Evolutionary conservation across 2,797 vertebrate species (phyloP).

Genomic region (Eulemur coronatus): DNA sequence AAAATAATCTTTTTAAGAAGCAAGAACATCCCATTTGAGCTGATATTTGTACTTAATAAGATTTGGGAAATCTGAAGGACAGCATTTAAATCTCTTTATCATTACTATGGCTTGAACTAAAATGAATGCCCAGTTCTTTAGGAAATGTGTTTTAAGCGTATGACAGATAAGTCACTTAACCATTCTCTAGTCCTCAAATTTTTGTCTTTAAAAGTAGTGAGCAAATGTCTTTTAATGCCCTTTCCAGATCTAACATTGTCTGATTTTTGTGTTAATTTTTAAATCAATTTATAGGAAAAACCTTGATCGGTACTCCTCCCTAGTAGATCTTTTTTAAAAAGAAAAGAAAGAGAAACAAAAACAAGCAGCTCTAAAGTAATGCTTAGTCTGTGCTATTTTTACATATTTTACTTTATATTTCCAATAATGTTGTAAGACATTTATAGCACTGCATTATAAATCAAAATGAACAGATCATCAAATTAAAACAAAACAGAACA

Average conservation of each 20-base stretch:
- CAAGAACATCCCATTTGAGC: background rate
- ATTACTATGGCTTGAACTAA: background rate
- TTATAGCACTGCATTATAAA: background rate
- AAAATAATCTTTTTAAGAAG: background rate
- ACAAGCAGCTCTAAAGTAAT: background rate
- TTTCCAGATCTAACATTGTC: background rate
- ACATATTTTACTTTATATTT: background rate
- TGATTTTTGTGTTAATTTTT: background rate
- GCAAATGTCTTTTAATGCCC: background rate
- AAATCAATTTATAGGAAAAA: background rate
- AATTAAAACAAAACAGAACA: background rate
- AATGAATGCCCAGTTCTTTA: background rate
- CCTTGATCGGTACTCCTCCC: background rate
- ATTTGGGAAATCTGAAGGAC: background rate
- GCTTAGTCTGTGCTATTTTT: background rate
- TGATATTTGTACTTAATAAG: background rate
- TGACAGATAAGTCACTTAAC: background rate
- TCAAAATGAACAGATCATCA: background rate
- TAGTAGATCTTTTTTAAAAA: background rate
- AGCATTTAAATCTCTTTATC: background rate
- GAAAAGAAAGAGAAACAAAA: background rate
- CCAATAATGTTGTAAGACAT: background rate
- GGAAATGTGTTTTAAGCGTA: background rate
- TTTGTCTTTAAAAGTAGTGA: background rate
- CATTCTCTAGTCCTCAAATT: background rate